Base-by-base conservation (phyloP, 1,140 invertebrate genomes). In the Aphaenogaster floridana region DNA sequence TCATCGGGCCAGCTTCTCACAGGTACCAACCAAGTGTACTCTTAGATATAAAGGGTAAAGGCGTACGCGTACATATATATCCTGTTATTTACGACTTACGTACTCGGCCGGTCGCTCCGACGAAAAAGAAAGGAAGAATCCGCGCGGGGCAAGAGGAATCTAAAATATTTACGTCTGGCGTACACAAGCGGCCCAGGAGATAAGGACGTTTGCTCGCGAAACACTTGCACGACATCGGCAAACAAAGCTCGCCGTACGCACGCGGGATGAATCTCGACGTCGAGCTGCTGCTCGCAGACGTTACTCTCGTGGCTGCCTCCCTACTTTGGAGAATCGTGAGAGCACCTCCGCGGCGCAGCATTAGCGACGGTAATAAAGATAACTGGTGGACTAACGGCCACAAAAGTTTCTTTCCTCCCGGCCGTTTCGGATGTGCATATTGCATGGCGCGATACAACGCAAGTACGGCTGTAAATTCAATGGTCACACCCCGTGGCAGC, bases 141-240 rank as follows among this genome's bases (percentile, higher is more conserved):
- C 54, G 28, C 57, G 36, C 28, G 71, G 13, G 28, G 13, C 36
- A 59, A 83, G 66, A 77, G 61, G 61, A 86, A 84, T 80, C 71
- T 80, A 68, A 90, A 88, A 91, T 90, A 90, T 91, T 90, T 84
- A 86, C 72, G 78, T 88, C 80, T 80, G 69, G 72, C 87, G 64
- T 54, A 34, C 64, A 21, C 45, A 66, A 64, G 34, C 48, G 63
- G 52, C 5, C 34, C n/a, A 21, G 52, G 3, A 91, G 90, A 91
- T 91, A 91, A 91, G 88, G 52, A 88, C 57, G 90, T 91, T 89
- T 89, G 50, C 79, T 91, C 83, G 59, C 77, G 90, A 89, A 91
- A 91, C 90, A 85, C 78, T 91, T 48, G 86, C 90, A 11, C 81
- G 80, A 84, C 77, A 87, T 91, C 52, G 36, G 85, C 87, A 89